Evolutionary conservation across 2,113 vertebrate species (phyloP).

Genomic region (Salvelinus sp.): DNA sequence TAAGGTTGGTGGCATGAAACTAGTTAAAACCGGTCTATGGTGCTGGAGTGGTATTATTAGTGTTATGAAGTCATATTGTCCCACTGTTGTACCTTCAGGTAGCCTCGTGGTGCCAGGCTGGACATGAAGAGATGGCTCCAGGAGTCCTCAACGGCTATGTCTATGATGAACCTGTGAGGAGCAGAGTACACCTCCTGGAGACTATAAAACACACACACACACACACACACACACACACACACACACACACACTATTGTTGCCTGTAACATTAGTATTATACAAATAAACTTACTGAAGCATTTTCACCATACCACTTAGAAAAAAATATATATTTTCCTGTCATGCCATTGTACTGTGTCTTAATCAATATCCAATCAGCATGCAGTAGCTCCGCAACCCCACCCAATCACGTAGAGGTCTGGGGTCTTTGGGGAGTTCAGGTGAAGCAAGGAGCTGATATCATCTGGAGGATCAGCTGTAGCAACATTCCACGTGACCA

Average conservation of each 20-base stretch:
- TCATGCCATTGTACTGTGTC: neutral
- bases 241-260: neutral
- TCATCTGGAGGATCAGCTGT: slow-evolving; percentile 85
- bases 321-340: neutral
- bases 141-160: slow-evolving; percentile 86
- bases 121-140: slow-evolving; percentile 88
- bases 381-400: slow-evolving; percentile 47
- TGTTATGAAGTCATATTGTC: neutral
- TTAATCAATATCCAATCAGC: neutral
- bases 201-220: slow-evolving; percentile 60
- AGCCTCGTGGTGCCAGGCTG: slow-evolving; percentile 80
- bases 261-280: neutral
- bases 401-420: slow-evolving; percentile 94
- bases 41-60: too few species aligned
- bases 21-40: too few species aligned
- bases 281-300: neutral
- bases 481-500: slow-evolving; percentile 95
- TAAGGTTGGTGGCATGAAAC: slow-evolving; percentile 42
- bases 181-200: slow-evolving; percentile 91
- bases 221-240: neutral
- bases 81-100: slow-evolving; percentile 80
- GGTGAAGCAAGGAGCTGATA: slow-evolving; percentile 79
- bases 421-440: slow-evolving; percentile 62
- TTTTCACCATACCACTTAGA: neutral
- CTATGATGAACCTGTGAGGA: slow-evolving; percentile 82